Evolutionary conservation across 2,113 vertebrate species (phyloP), one percentile per base, ranked within the genome.

Genomic region (Brachyhypopomus occidentalis): DNA sequence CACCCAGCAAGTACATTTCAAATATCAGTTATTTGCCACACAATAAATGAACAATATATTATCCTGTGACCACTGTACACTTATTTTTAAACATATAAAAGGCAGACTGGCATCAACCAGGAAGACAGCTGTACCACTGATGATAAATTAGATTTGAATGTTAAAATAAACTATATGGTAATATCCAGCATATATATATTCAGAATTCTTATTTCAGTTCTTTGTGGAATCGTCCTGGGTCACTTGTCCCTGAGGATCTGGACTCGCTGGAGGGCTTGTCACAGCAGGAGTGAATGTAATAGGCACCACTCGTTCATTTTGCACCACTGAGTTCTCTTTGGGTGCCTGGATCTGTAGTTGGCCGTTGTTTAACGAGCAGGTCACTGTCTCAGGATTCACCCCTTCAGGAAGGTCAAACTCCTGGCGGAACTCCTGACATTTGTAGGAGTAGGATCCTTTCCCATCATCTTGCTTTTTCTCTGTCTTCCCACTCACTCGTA

Each of bases 391-490:
- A 0, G 92, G 87, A 27, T 86, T 80, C 0, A 94, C 90, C 8
- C 87, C 91, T 0, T 89, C 84, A 0, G 93, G 93, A 71, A 94
- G 91, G 62, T 93, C 80, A 6, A 94, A 87, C 89, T 94, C 93
- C 86, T 94, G 93, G 70, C 90, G 86, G 89, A 94, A 94, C 90
- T 94, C 92, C 78, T 93, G 89, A 59, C 88, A 87, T 72, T 80
- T 81, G 90, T 88, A 92, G 0, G 91, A 92, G 89, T 82, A 93
- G 0, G 89, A 92, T 80, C 92, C 92, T 62, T 88, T 89, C 16
- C 89, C 89, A 4, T 92, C 90, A 1, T 94, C 93, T 84, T 90
- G 87, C 83, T 92, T 93, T 80, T 89, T 92, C 88, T 94, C 93
- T 0, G 90, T 90, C 71, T 79, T 88, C 17, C 93, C 93, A 23